Conservation (phyloP, 30 jellyfish, hydroid and myxozoan genomes). For the Rhopilema esculentum region DNA sequence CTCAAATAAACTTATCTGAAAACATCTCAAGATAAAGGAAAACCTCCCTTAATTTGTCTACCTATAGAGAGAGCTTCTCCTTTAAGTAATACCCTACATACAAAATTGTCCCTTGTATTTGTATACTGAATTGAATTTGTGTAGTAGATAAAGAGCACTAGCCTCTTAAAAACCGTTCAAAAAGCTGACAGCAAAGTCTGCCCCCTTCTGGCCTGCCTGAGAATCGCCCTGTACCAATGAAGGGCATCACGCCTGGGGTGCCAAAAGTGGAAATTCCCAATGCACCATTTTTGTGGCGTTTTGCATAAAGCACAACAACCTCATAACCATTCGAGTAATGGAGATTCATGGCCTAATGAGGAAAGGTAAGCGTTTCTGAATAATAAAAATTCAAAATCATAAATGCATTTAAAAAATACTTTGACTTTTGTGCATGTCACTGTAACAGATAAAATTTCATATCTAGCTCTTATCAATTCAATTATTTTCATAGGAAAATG, state of each 20-base stretch:
- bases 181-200: conserved; percentile 21
- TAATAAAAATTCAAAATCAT: no score
- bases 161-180: conserved; percentile 17
- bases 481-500: no score
- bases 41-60: not conserved
- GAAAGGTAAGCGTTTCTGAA: no score
- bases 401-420: no score
- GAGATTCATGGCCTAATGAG: conserved; percentile 26
- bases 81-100: not conserved
- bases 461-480: no score
- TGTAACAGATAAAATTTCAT: no score
- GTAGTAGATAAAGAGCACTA: conserved; percentile 1
- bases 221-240: conserved; percentile 25
- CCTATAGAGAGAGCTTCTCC: not conserved
- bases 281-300: conserved; percentile 33
- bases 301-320: conserved; percentile 11
- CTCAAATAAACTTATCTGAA: not conserved
- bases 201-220: conserved; percentile 24
- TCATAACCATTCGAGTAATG: conserved; percentile 8
- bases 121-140: not conserved
- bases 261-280: conserved; percentile 28
- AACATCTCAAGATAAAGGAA: not conserved
- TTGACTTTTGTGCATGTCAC: no score
- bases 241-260: conserved; percentile 41
- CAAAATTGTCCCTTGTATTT: not conserved